A percentile compares a stretch with the other conserved stretches of the same genome.
Conservation (phyloP, 2,113 vertebrate genomes). For the Esox niger region DNA sequence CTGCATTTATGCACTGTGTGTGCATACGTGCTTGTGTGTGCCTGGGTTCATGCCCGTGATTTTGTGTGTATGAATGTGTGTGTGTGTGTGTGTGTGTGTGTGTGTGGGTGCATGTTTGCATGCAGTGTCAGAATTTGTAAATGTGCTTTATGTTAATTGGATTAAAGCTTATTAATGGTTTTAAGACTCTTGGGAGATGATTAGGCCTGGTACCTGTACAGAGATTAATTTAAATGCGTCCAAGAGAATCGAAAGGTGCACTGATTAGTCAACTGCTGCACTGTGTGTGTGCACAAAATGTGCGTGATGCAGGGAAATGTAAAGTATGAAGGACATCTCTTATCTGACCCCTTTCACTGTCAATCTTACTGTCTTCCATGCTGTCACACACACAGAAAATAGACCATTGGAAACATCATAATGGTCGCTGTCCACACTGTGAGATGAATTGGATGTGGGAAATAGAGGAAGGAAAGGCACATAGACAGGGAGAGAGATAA, state of each 20-base stretch:
- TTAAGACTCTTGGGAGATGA: neutral
- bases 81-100: conserved; percentile 3
- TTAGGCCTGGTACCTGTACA: neutral
- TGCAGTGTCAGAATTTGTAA: neutral
- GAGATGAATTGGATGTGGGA: no score
- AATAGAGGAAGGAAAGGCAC: no score
- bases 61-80: neutral
- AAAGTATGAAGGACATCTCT: no score
- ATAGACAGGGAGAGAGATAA: no score
- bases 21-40: neutral
- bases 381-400: no score
- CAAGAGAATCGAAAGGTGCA: neutral
- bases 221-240: neutral
- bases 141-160: conserved; percentile 7
- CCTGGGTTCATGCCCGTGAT: neutral
- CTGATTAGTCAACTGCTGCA: neutral
- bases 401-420: no score
- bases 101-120: neutral
- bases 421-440: no score
- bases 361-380: no score
- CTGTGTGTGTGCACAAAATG: neutral
- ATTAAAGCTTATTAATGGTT: conserved; percentile 9
- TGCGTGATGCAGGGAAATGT: no score
- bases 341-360: no score
- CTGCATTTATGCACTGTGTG: no score